A percentile compares a stretch with the other conserved stretches of the same genome.
These are phyloP conservation scores for Chaetodon trifasciatus DNA, from an alignment of 2,797 vertebrate species.

Conservation along the genomic window DNA sequence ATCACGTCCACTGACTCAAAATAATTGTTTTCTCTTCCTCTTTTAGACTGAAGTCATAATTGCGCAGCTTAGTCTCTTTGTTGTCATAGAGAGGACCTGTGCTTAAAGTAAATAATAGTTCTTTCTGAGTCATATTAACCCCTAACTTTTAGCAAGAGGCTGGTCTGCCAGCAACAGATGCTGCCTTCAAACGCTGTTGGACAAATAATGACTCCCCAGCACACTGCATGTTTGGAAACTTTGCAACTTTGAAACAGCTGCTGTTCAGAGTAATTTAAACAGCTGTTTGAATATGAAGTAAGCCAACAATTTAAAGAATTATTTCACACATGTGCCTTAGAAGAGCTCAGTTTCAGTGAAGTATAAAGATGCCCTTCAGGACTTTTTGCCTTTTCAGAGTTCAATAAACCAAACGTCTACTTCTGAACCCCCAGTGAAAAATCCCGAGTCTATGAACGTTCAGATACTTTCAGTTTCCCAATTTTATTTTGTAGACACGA, in stretches of 20 bases:
- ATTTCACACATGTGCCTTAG: background rate
- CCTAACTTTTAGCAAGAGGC: background rate
- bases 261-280: slow-evolving; percentile 18
- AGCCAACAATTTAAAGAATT: background rate
- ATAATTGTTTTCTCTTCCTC: background rate
- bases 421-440: background rate
- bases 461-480: background rate
- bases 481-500: background rate
- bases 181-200: slow-evolving; percentile 30
- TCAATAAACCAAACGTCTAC: background rate
- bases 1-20: background rate
- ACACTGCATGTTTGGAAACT: slow-evolving; percentile 13
- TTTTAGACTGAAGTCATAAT: background rate
- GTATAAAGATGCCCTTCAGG: background rate
- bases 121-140: background rate
- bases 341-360: background rate
- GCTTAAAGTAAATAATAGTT: background rate
- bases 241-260: slow-evolving; percentile 28
- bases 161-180: slow-evolving; percentile 14
- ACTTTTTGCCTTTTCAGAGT: background rate
- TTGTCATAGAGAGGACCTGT: background rate
- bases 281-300: slow-evolving; percentile 19
- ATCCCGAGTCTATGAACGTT: background rate
- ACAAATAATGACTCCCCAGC: background rate
- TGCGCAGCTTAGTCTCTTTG: background rate